phyloP scores from a whole-genome alignment of 92 coral and sea anemone genomes.

The Porites evermanni region DNA sequence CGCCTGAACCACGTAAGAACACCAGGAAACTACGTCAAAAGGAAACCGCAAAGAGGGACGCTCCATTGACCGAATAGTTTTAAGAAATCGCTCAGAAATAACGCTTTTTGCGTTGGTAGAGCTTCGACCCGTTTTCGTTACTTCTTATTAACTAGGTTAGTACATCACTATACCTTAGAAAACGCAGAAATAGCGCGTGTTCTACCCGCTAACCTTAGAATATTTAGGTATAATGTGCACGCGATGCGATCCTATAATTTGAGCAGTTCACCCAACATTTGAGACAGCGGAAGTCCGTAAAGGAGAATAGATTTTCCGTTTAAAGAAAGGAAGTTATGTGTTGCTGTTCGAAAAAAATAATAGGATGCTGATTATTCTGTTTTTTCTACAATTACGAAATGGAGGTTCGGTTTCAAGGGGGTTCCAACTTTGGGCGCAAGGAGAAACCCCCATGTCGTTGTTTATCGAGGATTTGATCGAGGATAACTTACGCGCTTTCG shows the following conservation, averaged over 20 bases:
- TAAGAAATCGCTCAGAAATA: neutral
- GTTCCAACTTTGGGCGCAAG: neutral
- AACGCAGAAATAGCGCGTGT: too few relatives aligned
- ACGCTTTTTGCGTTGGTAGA: too few relatives aligned
- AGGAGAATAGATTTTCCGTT: slow-evolving; percentile 6
- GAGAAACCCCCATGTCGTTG: neutral
- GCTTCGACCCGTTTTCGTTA: neutral
- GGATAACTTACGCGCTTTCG: too few relatives aligned
- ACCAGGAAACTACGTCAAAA: neutral
- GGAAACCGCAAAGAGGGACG: slow-evolving; percentile 3
- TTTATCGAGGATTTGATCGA: too few relatives aligned
- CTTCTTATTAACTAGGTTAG: too few relatives aligned
- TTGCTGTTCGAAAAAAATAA: neutral
- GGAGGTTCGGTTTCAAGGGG: neutral
- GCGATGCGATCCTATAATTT: neutral
- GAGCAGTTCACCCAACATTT: neutral
- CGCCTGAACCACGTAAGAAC: neutral
- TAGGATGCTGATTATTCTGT: neutral
- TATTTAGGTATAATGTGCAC: neutral
- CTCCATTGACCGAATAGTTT: neutral
- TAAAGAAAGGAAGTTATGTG: neutral
- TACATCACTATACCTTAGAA: too few relatives aligned
- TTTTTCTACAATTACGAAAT: too few relatives aligned
- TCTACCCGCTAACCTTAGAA: too few relatives aligned
- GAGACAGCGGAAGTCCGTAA: slow-evolving; percentile 18